phyloP scores from a whole-genome alignment of 2,797 vertebrate genomes.

The Vipera latastei region DNA sequence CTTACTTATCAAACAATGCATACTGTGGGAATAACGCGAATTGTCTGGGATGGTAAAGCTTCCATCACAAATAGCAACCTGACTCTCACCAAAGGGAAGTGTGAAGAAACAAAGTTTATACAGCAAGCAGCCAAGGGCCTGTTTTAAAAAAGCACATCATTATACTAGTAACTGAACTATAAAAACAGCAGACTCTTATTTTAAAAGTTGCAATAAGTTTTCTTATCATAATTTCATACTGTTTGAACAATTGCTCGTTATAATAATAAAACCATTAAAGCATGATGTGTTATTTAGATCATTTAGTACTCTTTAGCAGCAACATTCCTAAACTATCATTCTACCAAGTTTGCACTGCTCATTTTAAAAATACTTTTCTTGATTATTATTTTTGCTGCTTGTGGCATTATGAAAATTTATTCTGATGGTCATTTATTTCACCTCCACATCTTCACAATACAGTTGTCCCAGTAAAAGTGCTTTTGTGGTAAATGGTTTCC shows the following conservation, averaged over 20 bases:
- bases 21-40: conserved; percentile 87
- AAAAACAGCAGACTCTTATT: not conserved
- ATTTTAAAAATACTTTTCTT: not conserved
- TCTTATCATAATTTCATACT: not conserved
- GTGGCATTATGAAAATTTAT: not conserved
- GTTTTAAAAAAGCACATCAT: conserved; percentile 50
- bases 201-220: not conserved
- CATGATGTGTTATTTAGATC: not conserved
- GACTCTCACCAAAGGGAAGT: conserved; percentile 98
- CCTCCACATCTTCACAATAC: not conserved
- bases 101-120: conserved; percentile 99
- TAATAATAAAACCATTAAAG: not conserved
- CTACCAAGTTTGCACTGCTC: not conserved
- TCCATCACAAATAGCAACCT: conserved; percentile 97
- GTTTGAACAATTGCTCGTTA: not conserved
- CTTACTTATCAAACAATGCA: conserved; percentile 96
- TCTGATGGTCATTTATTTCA: not conserved
- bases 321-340: not conserved
- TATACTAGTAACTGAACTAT: not conserved
- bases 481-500: not conserved
- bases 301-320: not conserved
- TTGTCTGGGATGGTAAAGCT: conserved; percentile 92
- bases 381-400: not conserved
- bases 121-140: conserved; percentile 98
- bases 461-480: not conserved